phyloP scores from a whole-genome alignment of 2,113 vertebrate species.

The Enhydra lutris region DNA sequence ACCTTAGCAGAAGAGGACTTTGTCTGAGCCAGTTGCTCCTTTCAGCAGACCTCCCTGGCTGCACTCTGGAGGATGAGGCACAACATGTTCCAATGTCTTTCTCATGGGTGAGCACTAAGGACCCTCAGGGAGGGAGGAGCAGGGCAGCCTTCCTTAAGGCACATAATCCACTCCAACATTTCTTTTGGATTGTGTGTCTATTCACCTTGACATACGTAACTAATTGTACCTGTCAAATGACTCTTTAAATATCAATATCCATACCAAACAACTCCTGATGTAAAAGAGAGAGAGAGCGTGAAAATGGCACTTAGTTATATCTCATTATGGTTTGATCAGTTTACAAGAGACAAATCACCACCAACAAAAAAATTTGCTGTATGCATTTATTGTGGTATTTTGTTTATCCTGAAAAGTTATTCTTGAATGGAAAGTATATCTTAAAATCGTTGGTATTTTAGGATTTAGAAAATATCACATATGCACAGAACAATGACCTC shows the following conservation, averaged over 20 bases:
- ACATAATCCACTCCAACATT: not conserved
- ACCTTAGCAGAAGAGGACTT: not conserved
- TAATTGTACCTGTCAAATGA: not conserved
- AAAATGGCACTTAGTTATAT: not conserved
- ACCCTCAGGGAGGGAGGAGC: rapidly evolving
- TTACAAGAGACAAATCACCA: not conserved
- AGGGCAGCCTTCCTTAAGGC: not conserved
- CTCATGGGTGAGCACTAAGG: not conserved
- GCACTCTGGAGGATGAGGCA: not conserved
- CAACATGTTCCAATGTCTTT: not conserved
- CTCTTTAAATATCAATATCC: not conserved
- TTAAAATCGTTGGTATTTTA: not conserved
- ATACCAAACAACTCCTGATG: not conserved
- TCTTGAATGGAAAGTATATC: not conserved
- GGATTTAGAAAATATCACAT: not conserved
- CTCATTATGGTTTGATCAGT: not conserved
- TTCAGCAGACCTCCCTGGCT: not conserved
- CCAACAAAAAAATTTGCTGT: not conserved
- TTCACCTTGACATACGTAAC: not conserved
- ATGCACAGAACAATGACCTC: not conserved
- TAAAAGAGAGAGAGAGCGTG: not conserved
- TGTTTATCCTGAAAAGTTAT: not conserved
- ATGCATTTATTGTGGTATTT: not conserved
- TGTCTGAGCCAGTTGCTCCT: not conserved
- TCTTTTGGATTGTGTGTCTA: not conserved